Evolutionary conservation across 2,888 invertebrate genomes (phyloP).

Genomic region (Allacma fusca): DNA sequence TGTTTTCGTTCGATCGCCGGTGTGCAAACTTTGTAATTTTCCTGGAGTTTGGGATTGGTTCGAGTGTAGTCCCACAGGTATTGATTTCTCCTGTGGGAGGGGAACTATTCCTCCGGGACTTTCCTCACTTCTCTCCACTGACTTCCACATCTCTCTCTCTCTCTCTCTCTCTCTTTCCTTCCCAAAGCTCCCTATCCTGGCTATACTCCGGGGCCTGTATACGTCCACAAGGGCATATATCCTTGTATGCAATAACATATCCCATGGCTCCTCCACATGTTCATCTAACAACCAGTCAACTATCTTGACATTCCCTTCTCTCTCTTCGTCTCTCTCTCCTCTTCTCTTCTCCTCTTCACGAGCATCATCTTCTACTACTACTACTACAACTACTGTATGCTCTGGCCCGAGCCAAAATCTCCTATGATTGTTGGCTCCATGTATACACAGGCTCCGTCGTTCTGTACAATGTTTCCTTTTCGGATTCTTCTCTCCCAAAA

Average conservation of each 20-base stretch:
- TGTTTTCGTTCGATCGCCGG: constrained; percentile 50
- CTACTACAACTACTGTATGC: constrained; percentile 26
- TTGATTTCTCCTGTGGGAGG: constrained; percentile 61
- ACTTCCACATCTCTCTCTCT: constrained; percentile 43
- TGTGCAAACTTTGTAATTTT: constrained; percentile 59
- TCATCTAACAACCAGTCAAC: constrained; percentile 31
- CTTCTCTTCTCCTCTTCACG: constrained; percentile 47
- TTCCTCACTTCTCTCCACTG: constrained; percentile 47
- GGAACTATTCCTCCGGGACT: constrained; percentile 54
- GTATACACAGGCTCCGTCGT: no score
- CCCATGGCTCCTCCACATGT: not conserved
- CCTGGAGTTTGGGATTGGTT: constrained; percentile 56
- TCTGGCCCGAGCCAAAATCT: not conserved
- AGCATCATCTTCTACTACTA: constrained; percentile 50
- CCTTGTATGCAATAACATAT: no score
- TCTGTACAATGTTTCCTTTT: no score
- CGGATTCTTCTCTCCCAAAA: no score
- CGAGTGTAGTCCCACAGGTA: constrained; percentile 60
- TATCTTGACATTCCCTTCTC: constrained; percentile 38
- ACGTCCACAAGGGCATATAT: constrained; percentile 18
- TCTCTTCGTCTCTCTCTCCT: constrained; percentile 41
- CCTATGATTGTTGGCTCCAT: no score
- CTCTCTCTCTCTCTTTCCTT: constrained; percentile 34
- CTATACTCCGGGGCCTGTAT: constrained; percentile 14
- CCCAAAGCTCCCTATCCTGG: not conserved